Percentiles rank a stretch among this genome's conserved stretches.
These are phyloP conservation scores for Steatocranus sp. DNA, from an alignment of 2,797 vertebrate species.

Conservation along the genomic window DNA sequence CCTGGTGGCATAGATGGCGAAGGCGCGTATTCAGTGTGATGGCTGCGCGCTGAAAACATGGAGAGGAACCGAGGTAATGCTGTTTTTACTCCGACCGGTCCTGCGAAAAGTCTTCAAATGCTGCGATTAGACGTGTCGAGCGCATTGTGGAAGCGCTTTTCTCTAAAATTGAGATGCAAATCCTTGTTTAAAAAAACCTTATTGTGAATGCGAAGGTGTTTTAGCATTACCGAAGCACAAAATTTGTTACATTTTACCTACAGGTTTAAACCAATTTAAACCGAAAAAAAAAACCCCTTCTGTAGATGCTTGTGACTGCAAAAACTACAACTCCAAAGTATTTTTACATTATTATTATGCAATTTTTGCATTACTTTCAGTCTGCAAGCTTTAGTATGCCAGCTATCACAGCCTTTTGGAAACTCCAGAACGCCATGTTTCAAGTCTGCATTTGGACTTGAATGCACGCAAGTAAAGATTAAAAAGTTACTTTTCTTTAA, in stretches of 20 bases:
- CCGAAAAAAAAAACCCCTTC: background rate
- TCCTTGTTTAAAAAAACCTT: background rate
- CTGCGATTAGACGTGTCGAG: background rate
- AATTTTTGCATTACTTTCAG: background rate
- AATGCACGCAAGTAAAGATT: background rate
- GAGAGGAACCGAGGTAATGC: background rate
- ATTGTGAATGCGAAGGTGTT: background rate
- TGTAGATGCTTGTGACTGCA: background rate
- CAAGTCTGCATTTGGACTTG: background rate
- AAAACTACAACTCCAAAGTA: background rate
- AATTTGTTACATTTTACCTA: background rate
- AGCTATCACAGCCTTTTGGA: background rate
- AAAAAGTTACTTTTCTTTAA: background rate
- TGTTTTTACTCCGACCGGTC: background rate
- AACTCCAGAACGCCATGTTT: background rate
- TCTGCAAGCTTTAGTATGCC: background rate
- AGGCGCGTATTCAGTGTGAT: background rate
- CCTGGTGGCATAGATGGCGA: background rate
- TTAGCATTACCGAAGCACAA: accelerated
- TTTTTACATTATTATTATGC: background rate
- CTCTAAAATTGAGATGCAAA: background rate
- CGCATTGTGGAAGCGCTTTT: background rate
- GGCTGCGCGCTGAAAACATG: background rate
- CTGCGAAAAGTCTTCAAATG: background rate
- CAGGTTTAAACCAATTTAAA: background rate